Base-by-base conservation (phyloP, 2,888 invertebrate genomes). In the Argyresthia goedartella region DNA sequence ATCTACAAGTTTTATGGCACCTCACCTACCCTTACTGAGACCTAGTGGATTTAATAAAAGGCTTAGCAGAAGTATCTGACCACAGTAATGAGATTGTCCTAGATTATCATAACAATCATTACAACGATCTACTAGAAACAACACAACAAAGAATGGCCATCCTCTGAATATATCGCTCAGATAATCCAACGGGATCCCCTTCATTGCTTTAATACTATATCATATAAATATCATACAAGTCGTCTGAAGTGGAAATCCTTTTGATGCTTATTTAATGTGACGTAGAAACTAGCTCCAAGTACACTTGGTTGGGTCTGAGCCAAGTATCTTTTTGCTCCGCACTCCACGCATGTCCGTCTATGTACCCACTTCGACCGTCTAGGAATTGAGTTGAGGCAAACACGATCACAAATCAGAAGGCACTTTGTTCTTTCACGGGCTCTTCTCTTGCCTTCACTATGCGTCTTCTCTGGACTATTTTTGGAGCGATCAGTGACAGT, bases 211-310 rank as follows among this genome's bases (percentile, higher is more conserved):
- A 44, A 52, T 33, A 49, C 52, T 42, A 52, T 66, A 69, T 69
- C 68, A 64, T 65, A 64, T 66, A 63, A 69, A 67, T 66, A 69
- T 68, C 65, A 64, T 62, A 44, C 46, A 57, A 55, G 60, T 61
- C 63, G 66, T 71, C 69, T 65, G 66, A 61, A 64, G 57, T 56
- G 56, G 55, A 70, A 76, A 79, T 82, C 71, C 57, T 73, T 81
- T 77, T 75, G 73, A 77, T 79, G 62, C 70, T 72, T 81, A 79
- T 81, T 81, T 81, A 80, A 82, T 79, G 78, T 74, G 80, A 80
- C 73, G 73, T 73, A 74, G 69, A 72, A 77, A 79, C 77, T 73
- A 76, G 73, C 73, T 69, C 69, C 67, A 63, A 67, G 67, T 76
- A 74, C 75, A 77, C 73, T 74, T 68, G 70, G 73, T 78, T 84